Base-by-base conservation (phyloP, 2,797 vertebrate genomes). In the Typhlichthys eigenmanni region DNA sequence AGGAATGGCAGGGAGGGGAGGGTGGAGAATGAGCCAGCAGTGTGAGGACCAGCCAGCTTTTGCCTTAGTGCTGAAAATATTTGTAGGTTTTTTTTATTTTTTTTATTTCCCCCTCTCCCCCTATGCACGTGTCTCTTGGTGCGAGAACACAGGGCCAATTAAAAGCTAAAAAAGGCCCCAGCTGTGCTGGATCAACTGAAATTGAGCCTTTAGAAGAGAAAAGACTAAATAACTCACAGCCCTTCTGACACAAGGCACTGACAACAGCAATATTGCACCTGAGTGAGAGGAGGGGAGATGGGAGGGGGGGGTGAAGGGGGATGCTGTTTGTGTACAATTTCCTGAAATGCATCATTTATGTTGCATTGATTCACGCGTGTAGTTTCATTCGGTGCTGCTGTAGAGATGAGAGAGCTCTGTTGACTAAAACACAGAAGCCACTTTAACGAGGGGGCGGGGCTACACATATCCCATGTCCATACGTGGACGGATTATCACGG, bases 111-210 rank as follows among this genome's bases (percentile, higher is more conserved):
- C 74, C 83, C 48, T 29, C 38, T 67, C 69, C 67, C 65, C 54
- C 48, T 73, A 78, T 75, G 72, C 52, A 53, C 71, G 76, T 66
- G 76, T 66, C 60, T 76, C 73, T 78, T 64, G 65, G 69, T 80
- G 62, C 46, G 68, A 66, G 71, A 83, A 79, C 74, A 78, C 51
- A 14, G 7, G 64, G 59, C 82, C 87, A 91, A 89, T 90, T 88
- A 92, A 89, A 88, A 82, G 72, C 81, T 66, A 69, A 77, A 81
- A 87, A 76, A 75, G 2, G 64, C 57, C 45, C 24, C 46, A 79
- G 76, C 76, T 68, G 57, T 85, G 82, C 87, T 87, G 80, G 80
- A 81, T 91, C 86, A 89, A 86, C 87, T 84, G 80, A 89, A 86
- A 83, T 81, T 74, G 74, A 64, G 76, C 71, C 63, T 79, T 74